Base-by-base conservation (phyloP, 2,113 vertebrate species). In the Bambusicola thoracicus region DNA sequence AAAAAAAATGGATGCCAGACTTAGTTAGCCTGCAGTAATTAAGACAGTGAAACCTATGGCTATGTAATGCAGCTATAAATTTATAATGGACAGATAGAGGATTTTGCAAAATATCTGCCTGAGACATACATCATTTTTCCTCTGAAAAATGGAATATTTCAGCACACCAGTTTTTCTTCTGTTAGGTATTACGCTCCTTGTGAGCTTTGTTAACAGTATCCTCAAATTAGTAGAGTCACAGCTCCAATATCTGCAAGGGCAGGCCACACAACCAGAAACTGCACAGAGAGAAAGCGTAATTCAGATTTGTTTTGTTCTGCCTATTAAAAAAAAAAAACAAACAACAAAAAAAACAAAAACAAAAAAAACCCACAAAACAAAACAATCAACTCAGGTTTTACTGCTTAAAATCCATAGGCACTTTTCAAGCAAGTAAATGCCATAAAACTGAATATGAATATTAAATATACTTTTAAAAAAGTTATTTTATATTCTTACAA, bases 221-320 rank as follows among this genome's bases (percentile, higher is more conserved):
- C 75, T 51, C 44, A 16, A 51, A 78, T 51, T 40, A 63, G 16
- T 41, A 63, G 66, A 65, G 46, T 44, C 34, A 63, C 11, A 51
- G 49, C 46, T 51, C 34, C 59, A 46, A 69, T 8, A 49, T 2
- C 36, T 58, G 19, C 16, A 6, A 49, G 48, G 82, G 79, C 1
- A 66, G 25, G 29, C 43, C 67, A 65, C 0, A 1, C 8, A 30
- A 30, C 8, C 0, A 40, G 0, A 41, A 81, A 56, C 20, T 30
- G 38, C 7, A 15, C 53, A 79, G 34, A 18, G 6, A 44, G 44
- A 78, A 43, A 6, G 27, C 2, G 2, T 11, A 38, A 29, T 24
- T 58, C 21, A 27, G 21, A 62, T 41, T 72, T 81, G 1, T 19
- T 81, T 43, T 43, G 38, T 12, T 2, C 0, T 2, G 9, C 32